These are phyloP conservation scores for Rhynchonycteris naso DNA, from an alignment of 2,797 vertebrate species.

Conservation along the genomic window DNA sequence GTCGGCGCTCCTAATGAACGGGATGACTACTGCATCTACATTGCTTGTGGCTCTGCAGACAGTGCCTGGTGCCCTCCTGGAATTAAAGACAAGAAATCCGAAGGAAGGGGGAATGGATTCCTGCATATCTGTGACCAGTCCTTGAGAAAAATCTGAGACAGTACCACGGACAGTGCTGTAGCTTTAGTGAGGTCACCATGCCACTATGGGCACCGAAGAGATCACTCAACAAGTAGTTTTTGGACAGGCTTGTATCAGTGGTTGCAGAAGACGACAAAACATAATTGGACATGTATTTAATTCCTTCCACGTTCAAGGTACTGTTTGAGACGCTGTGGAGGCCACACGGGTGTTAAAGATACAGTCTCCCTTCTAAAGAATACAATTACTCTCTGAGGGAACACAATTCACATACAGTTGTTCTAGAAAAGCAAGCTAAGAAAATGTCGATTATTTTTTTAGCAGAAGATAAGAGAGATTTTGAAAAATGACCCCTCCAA, in stretches of 20 bases:
- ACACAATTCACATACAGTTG: not conserved
- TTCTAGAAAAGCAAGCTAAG: not conserved
- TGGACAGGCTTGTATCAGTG: not conserved
- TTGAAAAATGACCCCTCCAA: not conserved
- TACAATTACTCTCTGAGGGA: not conserved
- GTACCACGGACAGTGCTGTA: not conserved
- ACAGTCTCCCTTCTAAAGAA: not conserved
- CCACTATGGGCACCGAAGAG: not conserved
- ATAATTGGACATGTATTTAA: not conserved
- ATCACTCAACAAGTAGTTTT: not conserved
- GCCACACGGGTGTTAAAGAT: not conserved
- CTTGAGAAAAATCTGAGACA: not conserved
- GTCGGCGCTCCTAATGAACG: too few species aligned
- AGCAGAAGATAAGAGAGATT: constrained; percentile 8
- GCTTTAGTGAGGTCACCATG: not conserved
- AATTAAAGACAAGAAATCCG: not conserved
- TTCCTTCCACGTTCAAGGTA: not conserved
- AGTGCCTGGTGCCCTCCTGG: not conserved
- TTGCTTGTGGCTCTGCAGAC: not conserved
- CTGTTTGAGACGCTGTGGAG: not conserved
- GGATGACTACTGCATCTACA: not conserved
- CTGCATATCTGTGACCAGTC: not conserved
- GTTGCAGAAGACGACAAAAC: not conserved
- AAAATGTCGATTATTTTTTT: not conserved
- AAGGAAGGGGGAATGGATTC: not conserved